Percentiles rank a stretch among this genome's conserved stretches.
Evolutionary conservation across 35 echinoderm and acorn worm species (phyloP).

Genomic region (Stichopus chloronotus): DNA sequence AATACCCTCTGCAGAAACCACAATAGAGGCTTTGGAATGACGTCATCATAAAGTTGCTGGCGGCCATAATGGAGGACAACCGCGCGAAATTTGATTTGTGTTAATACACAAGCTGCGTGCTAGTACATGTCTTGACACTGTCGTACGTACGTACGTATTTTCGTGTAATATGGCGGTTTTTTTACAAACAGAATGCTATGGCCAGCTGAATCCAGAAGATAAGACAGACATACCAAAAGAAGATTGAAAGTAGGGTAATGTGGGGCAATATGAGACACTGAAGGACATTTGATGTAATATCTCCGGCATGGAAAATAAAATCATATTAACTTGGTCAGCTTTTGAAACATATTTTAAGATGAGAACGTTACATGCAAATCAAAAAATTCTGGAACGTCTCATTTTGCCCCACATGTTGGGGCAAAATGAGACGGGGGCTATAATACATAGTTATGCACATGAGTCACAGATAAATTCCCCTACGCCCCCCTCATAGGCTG

Average conservation of each 20-base stretch:
- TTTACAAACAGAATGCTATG: neutral
- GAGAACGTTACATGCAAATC: neutral
- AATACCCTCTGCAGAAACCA: too few relatives aligned
- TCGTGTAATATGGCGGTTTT: neutral
- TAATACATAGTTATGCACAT: neutral
- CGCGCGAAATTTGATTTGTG: neutral
- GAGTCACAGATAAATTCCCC: neutral
- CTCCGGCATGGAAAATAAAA: conserved; percentile 28
- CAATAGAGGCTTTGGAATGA: neutral
- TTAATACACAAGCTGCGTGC: neutral
- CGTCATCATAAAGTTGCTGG: neutral
- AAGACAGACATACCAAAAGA: neutral
- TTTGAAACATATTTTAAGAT: conserved; percentile 10
- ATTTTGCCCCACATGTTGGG: conserved; percentile 15
- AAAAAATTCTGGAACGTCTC: neutral
- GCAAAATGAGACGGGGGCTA: conserved; percentile 19
- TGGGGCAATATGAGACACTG: neutral
- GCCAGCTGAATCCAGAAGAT: neutral
- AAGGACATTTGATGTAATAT: conserved; percentile 26
- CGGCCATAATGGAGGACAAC: neutral
- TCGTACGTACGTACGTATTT: neutral
- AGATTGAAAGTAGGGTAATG: neutral
- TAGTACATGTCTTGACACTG: neutral
- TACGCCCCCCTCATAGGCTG: neutral
- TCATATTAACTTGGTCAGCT: conserved; percentile 14